Percentiles rank a stretch among this genome's conserved stretches.
These are phyloP conservation scores for Macrostomum lignano DNA, from an alignment of 1,140 invertebrate species.

Conservation along the genomic window DNA sequence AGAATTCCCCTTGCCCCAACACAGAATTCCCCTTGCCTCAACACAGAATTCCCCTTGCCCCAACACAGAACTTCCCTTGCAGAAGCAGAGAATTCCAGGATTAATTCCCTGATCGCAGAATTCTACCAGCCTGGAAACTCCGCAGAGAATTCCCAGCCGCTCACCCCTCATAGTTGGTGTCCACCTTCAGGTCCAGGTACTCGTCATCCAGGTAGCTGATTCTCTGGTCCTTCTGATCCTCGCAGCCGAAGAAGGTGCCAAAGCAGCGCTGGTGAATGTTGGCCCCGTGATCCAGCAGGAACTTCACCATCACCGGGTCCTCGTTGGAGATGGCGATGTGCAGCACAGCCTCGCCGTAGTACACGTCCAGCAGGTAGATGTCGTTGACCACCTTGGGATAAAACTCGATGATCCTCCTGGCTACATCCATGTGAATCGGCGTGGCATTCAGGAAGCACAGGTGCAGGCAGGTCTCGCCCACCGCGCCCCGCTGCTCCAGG, in stretches of 20 bases:
- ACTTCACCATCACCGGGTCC: constrained; percentile 84
- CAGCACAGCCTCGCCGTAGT: constrained; percentile 50
- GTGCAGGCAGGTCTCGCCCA: constrained; percentile 75
- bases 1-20: too few species aligned
- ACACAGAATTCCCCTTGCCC: too few species aligned
- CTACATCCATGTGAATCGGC: constrained; percentile 60
- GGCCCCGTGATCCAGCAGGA: constrained; percentile 58
- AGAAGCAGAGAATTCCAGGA: too few species aligned
- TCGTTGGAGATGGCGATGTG: constrained; percentile 95
- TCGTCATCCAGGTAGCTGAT: constrained; percentile 63
- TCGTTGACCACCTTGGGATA: constrained; percentile 85
- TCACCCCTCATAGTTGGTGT: constrained; percentile 74
- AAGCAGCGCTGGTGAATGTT: constrained; percentile 62
- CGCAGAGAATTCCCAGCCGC: too few species aligned
- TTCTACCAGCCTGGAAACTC: too few species aligned
- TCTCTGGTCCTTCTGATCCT: constrained; percentile 72
- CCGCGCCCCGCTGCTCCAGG: constrained; percentile 60
- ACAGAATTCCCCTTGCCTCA: too few species aligned
- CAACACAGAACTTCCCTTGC: too few species aligned
- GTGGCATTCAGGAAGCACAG: constrained; percentile 66
- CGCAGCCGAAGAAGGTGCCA: constrained; percentile 56
- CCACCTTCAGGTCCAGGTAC: constrained; percentile 48
- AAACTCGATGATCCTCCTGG: constrained; percentile 56
- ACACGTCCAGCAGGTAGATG: constrained; percentile 75
- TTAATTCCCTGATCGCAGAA: too few species aligned